Evolutionary conservation across 2,113 vertebrate species (phyloP).

Genomic region (Choloepus hoffmanni): DNA sequence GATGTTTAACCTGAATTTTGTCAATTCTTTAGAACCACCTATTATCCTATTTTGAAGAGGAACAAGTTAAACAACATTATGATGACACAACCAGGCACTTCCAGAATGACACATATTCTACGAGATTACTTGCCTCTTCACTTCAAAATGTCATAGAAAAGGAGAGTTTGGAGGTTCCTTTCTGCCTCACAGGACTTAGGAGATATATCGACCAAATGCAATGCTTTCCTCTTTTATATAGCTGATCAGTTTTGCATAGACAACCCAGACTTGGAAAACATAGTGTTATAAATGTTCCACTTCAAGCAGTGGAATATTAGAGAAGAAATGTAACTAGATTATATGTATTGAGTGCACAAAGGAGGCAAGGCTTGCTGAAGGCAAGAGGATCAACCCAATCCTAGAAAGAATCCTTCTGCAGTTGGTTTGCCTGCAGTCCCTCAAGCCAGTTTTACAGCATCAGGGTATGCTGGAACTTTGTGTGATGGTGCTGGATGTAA

Average conservation of each 20-base stretch:
- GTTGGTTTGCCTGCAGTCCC: not conserved
- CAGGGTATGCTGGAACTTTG: not conserved
- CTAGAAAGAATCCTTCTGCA: not conserved
- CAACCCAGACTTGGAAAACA: not conserved
- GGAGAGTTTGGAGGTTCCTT: not conserved
- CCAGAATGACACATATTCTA: not conserved
- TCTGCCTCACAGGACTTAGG: not conserved
- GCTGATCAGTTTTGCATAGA: not conserved
- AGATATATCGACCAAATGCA: not conserved
- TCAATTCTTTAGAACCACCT: not conserved
- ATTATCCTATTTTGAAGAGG: not conserved
- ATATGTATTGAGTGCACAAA: not conserved
- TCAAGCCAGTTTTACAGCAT: not conserved
- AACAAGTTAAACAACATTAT: slow-evolving; percentile 17
- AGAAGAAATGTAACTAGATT: not conserved
- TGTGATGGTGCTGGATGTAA: not conserved
- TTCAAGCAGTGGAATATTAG: not conserved
- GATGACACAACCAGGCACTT: not conserved
- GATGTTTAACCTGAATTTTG: slow-evolving; percentile 37
- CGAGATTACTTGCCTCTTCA: not conserved
- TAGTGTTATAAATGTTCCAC: not conserved
- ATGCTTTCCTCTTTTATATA: not conserved
- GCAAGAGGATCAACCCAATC: not conserved
- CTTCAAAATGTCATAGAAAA: slow-evolving; percentile 17
- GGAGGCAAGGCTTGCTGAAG: not conserved